Conservation (phyloP, 2,888 invertebrate genomes). For the Agriopis aurantiaria region DNA sequence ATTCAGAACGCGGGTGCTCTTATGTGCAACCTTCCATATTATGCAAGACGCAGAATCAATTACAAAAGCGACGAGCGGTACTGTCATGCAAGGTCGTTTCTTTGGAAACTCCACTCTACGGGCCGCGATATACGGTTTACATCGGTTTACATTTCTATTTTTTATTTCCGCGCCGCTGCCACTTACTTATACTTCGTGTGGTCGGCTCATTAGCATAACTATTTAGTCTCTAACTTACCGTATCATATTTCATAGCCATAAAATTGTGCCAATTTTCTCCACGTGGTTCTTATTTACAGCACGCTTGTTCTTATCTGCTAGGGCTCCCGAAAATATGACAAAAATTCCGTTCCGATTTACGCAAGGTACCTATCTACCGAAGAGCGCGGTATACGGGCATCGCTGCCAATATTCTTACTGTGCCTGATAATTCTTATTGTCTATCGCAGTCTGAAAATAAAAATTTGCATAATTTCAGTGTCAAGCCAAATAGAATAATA, state of each 20-base stretch:
- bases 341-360: not conserved
- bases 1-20: too few relatives aligned
- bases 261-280: conserved; percentile 4
- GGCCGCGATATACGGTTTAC: too few relatives aligned
- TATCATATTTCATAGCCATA: conserved; percentile 11
- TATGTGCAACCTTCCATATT: too few relatives aligned
- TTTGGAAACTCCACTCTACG: too few relatives aligned
- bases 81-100: too few relatives aligned
- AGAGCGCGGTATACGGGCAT: not conserved
- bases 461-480: conserved; percentile 18
- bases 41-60: too few relatives aligned
- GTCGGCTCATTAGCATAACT: not conserved
- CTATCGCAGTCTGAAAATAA: conserved; percentile 4
- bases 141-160: too few relatives aligned
- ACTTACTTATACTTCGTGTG: not conserved
- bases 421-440: not conserved
- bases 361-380: not conserved
- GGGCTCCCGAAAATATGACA: not conserved
- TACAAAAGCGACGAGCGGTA: too few relatives aligned
- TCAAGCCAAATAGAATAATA: conserved; percentile 5
- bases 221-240: not conserved
- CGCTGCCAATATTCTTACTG: not conserved
- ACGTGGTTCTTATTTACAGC: not conserved
- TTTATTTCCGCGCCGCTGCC: too few relatives aligned
- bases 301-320: not conserved